These are phyloP conservation scores for Nysson spinosus DNA, from an alignment of 2,888 invertebrate species.

Conservation along the genomic window DNA sequence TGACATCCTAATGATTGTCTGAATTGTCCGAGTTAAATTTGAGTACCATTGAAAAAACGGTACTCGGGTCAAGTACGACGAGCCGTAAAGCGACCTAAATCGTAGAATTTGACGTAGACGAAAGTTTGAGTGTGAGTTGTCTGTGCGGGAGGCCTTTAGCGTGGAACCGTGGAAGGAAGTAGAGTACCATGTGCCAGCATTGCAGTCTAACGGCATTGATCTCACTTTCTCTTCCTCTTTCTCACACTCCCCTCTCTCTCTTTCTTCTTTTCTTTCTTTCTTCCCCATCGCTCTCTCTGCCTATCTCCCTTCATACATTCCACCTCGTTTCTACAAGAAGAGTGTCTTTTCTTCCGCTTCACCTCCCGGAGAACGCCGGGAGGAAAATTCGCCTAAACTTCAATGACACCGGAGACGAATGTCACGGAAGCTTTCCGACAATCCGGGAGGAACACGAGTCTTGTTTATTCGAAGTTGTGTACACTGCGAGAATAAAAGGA, in stretches of 20 bases:
- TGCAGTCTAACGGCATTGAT: constrained; percentile 65
- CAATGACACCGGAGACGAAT: constrained; percentile 7
- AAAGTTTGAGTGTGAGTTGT: constrained; percentile 27
- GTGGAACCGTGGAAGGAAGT: constrained; percentile 38
- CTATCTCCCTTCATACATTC: not conserved
- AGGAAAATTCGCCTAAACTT: not conserved
- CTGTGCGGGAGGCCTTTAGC: constrained; percentile 9
- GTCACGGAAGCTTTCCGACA: not conserved
- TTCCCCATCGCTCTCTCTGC: too few species aligned
- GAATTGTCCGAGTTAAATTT: too few species aligned
- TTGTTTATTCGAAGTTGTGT: too few species aligned
- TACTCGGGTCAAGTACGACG: too few species aligned
- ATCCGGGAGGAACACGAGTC: not conserved
- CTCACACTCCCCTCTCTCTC: not conserved
- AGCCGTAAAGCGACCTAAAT: constrained; percentile 43
- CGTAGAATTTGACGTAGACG: constrained; percentile 19
- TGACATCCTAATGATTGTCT: too few species aligned
- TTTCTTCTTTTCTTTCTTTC: not conserved
- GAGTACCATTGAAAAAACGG: too few species aligned
- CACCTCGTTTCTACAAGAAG: too few species aligned
- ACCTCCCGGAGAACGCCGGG: not conserved
- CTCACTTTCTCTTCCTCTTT: constrained; percentile 36
- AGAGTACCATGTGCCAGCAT: constrained; percentile 54
- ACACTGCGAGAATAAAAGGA: not conserved
- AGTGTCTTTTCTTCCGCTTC: not conserved